These are phyloP conservation scores for Ursus arctos DNA, from an alignment of 2,113 vertebrate genomes.

Conservation along the genomic window DNA sequence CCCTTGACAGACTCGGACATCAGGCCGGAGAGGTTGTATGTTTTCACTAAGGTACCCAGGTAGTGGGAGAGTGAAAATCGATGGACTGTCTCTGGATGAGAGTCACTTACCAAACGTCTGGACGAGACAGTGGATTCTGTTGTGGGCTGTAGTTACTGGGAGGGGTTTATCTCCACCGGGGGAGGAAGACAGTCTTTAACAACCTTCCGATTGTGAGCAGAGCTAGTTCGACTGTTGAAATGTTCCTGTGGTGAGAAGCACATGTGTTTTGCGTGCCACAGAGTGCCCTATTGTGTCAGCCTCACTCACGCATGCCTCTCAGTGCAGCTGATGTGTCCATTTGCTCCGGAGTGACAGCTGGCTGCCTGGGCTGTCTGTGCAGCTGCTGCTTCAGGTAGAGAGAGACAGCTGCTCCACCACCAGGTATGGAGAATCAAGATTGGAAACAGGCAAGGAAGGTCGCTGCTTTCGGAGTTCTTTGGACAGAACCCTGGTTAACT, in stretches of 20 bases:
- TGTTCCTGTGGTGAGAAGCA: conserved; percentile 78
- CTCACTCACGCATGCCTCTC: conserved; percentile 78
- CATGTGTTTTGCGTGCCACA: conserved; percentile 86
- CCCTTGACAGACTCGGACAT: not conserved
- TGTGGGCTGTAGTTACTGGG: not conserved
- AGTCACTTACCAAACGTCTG: not conserved
- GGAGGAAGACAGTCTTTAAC: conserved; percentile 78
- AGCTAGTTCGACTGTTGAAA: conserved; percentile 78
- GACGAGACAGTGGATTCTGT: not conserved
- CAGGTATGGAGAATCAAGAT: conserved; percentile 83
- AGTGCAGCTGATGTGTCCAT: conserved; percentile 92
- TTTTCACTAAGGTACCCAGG: not conserved
- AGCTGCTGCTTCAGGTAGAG: conserved; percentile 90
- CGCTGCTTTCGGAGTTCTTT: not conserved
- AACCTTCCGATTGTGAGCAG: conserved; percentile 82
- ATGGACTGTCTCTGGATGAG: not conserved
- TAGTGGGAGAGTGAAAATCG: not conserved
- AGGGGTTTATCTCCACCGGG: not conserved
- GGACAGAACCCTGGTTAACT: not conserved
- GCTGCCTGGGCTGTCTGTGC: conserved; percentile 82
- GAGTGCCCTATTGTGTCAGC: conserved; percentile 87
- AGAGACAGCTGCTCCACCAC: conserved; percentile 89
- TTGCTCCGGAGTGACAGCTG: conserved; percentile 92
- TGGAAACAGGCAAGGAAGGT: not conserved
- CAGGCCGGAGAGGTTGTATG: not conserved